Base-by-base conservation (phyloP, 2,113 vertebrate genomes). In the Xenus cinereus region DNA sequence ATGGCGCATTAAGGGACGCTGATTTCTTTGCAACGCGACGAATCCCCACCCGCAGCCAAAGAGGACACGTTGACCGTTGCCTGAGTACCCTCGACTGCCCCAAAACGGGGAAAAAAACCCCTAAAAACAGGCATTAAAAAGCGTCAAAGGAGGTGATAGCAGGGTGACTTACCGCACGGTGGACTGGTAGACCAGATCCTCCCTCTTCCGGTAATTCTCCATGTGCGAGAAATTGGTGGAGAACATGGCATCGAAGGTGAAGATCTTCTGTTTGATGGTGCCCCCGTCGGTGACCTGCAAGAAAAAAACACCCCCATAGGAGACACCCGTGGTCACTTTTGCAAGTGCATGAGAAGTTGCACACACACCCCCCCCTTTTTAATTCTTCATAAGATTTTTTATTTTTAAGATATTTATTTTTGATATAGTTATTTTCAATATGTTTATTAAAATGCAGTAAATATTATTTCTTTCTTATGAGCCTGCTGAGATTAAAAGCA, bases 161-260 rank as follows among this genome's bases (percentile, higher is more conserved):
- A 1, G 23, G 35, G n/a, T 4, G 43, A 82, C 99, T 98, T 91
- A 99, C 99, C 99, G 98, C 83, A 99, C 99, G 1, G 99, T 99
- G 39, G 99, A 99, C 95, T 99, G 99, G 84, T 99, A 99, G 66
- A 99, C 98, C 56, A 99, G 97, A 43, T 99, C 98, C 71, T 99
- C 99, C 30, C 98, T 95, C 96, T 98, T 98, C 75, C 96, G 98
- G 51, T 98, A 98, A 63, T 98, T 99, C 96, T 99, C 99, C 98
- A 99, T 98, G 96, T 99, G 98, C 1, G 99, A 99, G 94, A 98
- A 99, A 91, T 98, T 99, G 84, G 98, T 99, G 94, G 99, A 99
- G 96, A 99, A 99, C 98, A 99, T 99, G 97, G 99, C 98, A 32
- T 99, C 99, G 0, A 99, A 99, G 28, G 99, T 99, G 92, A 99